phyloP scores from a whole-genome alignment of 2,113 vertebrate species.

The Thunnus maccoyii region DNA sequence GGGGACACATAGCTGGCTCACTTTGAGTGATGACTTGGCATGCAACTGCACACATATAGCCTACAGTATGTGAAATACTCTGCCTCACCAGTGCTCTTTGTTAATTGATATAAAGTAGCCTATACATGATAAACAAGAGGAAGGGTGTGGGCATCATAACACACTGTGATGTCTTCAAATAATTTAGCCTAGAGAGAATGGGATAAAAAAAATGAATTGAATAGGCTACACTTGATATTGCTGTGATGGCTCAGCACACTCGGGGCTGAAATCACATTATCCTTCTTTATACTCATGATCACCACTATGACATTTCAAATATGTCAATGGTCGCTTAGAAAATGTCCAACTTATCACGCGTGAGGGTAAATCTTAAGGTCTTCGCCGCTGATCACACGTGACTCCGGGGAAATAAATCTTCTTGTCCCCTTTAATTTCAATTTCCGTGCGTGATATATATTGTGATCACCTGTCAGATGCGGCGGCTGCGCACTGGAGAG shows the following conservation, averaged over 20 bases:
- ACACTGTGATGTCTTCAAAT: not conserved
- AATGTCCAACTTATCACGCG: slow-evolving; percentile 4
- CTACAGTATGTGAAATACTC: not conserved
- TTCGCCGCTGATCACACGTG: slow-evolving; percentile 44
- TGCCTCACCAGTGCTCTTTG: not conserved
- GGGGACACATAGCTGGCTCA: not conserved
- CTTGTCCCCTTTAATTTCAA: slow-evolving; percentile 85
- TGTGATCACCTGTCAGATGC: slow-evolving; percentile 83
- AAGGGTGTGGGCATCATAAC: not conserved
- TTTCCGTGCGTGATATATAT: slow-evolving; percentile 82
- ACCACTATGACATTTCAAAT: slow-evolving; percentile 42
- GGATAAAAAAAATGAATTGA: not conserved
- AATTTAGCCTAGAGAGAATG: not conserved
- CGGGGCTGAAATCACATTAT: slow-evolving; percentile 10
- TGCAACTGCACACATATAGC: not conserved
- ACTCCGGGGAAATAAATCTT: slow-evolving; percentile 61
- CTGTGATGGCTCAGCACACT: not conserved
- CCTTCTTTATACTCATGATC: slow-evolving; percentile 17
- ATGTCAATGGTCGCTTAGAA: slow-evolving; percentile 12
- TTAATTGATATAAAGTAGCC: not conserved
- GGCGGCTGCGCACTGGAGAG: slow-evolving; percentile 86
- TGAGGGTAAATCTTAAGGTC: slow-evolving; percentile 23
- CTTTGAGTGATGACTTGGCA: not conserved
- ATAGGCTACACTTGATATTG: not conserved
- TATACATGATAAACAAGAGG: not conserved